Percentiles rank a stretch among this genome's conserved stretches.
These are phyloP conservation scores for Solea senegalensis DNA, from an alignment of 2,113 vertebrate genomes.

Conservation along the genomic window DNA sequence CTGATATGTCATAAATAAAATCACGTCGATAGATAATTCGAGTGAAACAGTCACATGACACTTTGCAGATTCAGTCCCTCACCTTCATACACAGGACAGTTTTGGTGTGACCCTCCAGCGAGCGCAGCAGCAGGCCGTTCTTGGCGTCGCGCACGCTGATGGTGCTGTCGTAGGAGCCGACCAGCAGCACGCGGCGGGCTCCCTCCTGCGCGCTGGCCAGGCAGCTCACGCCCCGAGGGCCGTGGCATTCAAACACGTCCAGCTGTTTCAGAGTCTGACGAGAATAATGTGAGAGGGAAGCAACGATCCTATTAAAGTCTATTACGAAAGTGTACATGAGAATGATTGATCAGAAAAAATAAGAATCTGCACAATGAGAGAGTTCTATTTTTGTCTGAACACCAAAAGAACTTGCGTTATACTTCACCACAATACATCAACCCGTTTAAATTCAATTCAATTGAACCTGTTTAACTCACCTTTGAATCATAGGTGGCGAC, in stretches of 20 bases:
- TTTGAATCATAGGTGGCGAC: constrained; percentile 89
- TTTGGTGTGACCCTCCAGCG: constrained; percentile 92
- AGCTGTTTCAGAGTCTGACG: constrained; percentile 87
- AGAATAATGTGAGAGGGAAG: not conserved
- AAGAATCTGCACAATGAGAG: too few relatives aligned
- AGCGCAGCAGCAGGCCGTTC: constrained; percentile 91
- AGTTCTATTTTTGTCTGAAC: not conserved
- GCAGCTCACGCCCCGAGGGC: constrained; percentile 93
- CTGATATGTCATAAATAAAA: too few relatives aligned
- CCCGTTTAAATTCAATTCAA: too few relatives aligned
- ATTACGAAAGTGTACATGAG: too few relatives aligned
- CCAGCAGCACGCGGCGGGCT: constrained; percentile 89
- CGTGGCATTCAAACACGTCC: constrained; percentile 93
- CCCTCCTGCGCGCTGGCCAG: constrained; percentile 93
- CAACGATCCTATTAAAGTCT: not conserved
- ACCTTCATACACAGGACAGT: constrained; percentile 98
- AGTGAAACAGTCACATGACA: too few relatives aligned
- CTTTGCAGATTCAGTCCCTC: constrained; percentile 37
- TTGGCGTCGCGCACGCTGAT: constrained; percentile 94
- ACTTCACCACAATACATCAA: too few relatives aligned
- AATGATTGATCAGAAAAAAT: too few relatives aligned
- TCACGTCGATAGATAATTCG: too few relatives aligned
- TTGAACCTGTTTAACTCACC: constrained; percentile 71
- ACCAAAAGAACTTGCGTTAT: too few relatives aligned
- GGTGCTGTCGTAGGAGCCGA: constrained; percentile 97